Conservation (phyloP, 2,113 vertebrate species). For the Heliornis fulica region DNA sequence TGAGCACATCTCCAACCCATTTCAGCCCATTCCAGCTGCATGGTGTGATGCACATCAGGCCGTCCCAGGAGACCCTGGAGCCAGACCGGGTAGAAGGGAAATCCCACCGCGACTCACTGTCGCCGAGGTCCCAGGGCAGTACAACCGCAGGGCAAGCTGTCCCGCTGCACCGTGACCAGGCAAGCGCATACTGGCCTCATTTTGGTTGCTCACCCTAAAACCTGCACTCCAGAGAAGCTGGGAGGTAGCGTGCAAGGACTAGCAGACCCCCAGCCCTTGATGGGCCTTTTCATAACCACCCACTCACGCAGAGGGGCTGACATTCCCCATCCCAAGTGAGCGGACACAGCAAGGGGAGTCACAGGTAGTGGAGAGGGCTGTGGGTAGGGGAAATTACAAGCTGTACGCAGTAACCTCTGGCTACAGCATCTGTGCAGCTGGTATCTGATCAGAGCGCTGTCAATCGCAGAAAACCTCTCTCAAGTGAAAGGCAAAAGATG, state of each 20-base stretch:
- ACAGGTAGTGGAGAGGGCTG: background rate
- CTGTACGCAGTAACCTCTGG: background rate
- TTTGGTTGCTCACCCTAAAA: background rate
- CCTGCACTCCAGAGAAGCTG: background rate
- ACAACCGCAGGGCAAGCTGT: rapidly evolving
- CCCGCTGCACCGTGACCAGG: background rate
- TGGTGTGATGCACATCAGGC: background rate
- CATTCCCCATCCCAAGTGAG: background rate
- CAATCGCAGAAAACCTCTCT: background rate
- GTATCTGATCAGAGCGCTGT: background rate
- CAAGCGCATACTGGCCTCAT: background rate
- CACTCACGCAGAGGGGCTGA: background rate
- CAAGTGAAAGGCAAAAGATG: background rate
- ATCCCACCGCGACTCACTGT: background rate
- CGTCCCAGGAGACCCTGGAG: background rate
- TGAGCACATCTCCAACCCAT: background rate
- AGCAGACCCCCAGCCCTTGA: background rate
- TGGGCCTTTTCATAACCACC: background rate
- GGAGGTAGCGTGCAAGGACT: background rate
- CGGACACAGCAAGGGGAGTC: rapidly evolving
- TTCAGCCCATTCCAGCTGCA: background rate
- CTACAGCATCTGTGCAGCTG: background rate
- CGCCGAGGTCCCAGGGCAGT: background rate
- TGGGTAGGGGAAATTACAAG: background rate
- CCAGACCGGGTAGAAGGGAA: background rate